These are phyloP conservation scores for Euzophera pinguis DNA, from an alignment of 2,888 invertebrate species.

Conservation along the genomic window DNA sequence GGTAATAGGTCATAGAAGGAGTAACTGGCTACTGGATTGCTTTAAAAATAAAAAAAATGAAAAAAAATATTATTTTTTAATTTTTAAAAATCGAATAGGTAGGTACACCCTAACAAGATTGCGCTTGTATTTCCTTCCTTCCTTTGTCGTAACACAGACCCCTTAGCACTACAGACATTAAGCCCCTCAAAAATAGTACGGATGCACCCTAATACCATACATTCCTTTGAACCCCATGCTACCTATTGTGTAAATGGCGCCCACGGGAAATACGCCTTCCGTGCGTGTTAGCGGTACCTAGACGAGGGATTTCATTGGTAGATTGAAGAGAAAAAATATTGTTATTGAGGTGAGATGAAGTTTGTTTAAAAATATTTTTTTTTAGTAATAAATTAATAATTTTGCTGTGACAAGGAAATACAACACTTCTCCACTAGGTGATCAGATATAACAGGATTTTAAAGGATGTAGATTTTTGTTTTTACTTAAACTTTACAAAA, in stretches of 20 bases:
- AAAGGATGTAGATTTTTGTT: no score
- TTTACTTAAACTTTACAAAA: no score
- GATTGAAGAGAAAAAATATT: neutral
- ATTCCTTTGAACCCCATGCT: slow-evolving; percentile 25
- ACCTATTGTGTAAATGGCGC: slow-evolving; percentile 42
- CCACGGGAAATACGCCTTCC: slow-evolving; percentile 50
- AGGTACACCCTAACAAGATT: neutral
- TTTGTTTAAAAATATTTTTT: neutral
- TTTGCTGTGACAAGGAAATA: no score
- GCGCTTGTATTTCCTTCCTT: neutral
- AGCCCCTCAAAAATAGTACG: slow-evolving; percentile 3
- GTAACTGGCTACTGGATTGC: no score
- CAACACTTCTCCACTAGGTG: no score
- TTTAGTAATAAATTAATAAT: no score
- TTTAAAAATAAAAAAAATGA: no score
- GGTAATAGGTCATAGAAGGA: no score
- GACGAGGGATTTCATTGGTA: neutral
- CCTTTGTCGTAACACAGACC: neutral
- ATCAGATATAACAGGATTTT: no score
- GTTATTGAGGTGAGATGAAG: neutral
- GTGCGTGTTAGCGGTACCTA: slow-evolving; percentile 9
- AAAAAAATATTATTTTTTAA: no score
- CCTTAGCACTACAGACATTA: neutral
- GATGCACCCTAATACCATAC: slow-evolving; percentile 21
- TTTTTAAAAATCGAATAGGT: no score